These are phyloP conservation scores for Hirudinaria manillensis DNA, from an alignment of 2,888 invertebrate species.

Conservation along the genomic window DNA sequence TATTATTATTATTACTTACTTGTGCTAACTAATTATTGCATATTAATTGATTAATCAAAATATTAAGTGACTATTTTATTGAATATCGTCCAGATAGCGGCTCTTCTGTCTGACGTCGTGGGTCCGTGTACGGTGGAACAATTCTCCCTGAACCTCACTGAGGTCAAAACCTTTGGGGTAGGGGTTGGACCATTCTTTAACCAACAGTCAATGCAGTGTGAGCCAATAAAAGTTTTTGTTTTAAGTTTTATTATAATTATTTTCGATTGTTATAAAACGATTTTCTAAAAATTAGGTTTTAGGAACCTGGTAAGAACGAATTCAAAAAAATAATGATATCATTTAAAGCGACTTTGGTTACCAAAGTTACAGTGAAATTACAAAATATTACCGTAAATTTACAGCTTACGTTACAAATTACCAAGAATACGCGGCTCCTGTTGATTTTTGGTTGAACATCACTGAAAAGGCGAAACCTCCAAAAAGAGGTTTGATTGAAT, in stretches of 20 bases:
- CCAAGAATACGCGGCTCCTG: too few species aligned
- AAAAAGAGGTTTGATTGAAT: too few species aligned
- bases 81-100: not conserved
- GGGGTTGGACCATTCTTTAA: not conserved
- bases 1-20: not conserved
- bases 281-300: too few species aligned
- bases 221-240: not conserved
- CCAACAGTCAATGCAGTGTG: not conserved
- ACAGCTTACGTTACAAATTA: too few species aligned
- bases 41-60: not conserved
- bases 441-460: too few species aligned
- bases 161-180: constrained; percentile 2
- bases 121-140: not conserved
- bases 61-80: not conserved
- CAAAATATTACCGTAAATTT: not conserved
- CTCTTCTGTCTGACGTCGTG: not conserved
- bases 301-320: not conserved
- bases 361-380: too few species aligned
- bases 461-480: too few species aligned
- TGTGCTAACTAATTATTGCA: not conserved
- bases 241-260: too few species aligned
- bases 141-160: not conserved
- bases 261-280: too few species aligned
- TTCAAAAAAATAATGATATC: not conserved
- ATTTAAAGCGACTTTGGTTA: not conserved